Base-by-base conservation (phyloP, 2,888 invertebrate species). In the Willowsia nigromaculata region DNA sequence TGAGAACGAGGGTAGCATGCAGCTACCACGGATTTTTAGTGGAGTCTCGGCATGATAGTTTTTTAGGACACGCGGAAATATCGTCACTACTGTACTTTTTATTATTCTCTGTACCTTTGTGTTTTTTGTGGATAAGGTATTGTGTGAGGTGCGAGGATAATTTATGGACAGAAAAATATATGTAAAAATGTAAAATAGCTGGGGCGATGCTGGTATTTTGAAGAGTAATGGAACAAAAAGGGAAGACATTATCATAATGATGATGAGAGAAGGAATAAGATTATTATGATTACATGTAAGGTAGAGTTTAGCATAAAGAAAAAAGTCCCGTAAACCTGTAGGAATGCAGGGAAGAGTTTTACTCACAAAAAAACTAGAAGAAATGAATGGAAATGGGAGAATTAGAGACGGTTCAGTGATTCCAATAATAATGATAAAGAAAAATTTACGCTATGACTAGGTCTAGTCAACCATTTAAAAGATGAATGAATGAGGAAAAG, bases 161-260 rank as follows among this genome's bases (percentile, higher is more conserved):
- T 88, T 88, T 88, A 88, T 88, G 82, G 87, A 82, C 74, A 40
- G 71, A 82, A 78, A 74, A n/a, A n/a, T n/a, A n/a, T n/a, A 71
- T 62, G 27, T 59, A 40, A 76, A 76, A 27, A 76, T 62, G 62
- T 62, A 85, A 71, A 85, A 56, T 65, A 71, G 71, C 33, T 68
- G 47, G 65, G 1, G 40, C 6, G 7, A 18, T 1, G 11, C 3
- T 22, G 56, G 18, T 18, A 5, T 22, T 18, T 2, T 22, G 33
- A n/a, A 27, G 59, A 62, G 30, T 9, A 27, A 62, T n/a, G 30
- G 62, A 30, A 33, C n/a, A 62, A 59, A 59, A 62, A 13, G 62
- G n/a, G 15, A 62, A 33, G 62, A 33, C 62, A 62, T 33, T 53
- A 37, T 37, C n/a, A 80, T 50, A 53, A 80, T 59, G 33, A 27